These are phyloP conservation scores for Porites divaricata DNA, from an alignment of 92 coral and sea anemone genomes.

Conservation along the genomic window DNA sequence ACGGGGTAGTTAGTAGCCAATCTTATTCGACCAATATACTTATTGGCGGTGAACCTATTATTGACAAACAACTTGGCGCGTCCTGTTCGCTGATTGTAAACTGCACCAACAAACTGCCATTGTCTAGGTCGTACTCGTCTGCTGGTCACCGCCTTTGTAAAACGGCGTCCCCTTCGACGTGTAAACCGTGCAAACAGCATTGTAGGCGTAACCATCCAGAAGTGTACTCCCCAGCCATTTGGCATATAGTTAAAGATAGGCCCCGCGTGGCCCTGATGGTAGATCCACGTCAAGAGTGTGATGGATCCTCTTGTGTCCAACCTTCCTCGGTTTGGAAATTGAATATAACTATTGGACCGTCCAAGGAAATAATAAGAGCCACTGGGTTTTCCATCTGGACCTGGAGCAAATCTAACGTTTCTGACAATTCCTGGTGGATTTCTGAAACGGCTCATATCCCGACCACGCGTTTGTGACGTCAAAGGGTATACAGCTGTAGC, in stretches of 20 bases:
- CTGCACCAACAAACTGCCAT: constrained; percentile 61
- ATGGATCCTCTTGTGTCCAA: not conserved
- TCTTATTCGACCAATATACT: constrained; percentile 37
- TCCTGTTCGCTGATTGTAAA: constrained; percentile 45
- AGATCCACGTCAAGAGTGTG: constrained; percentile 2
- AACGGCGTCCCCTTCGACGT: not conserved
- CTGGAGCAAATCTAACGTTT: constrained; percentile 48
- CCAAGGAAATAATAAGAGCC: constrained; percentile 60
- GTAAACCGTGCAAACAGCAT: not conserved
- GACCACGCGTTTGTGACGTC: constrained; percentile 41
- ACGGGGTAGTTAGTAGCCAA: constrained; percentile 54
- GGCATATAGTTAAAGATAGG: constrained; percentile 10
- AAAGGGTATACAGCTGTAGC: constrained; percentile 71
- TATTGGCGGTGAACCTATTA: constrained; percentile 21
- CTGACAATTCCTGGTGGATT: constrained; percentile 63
- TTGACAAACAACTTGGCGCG: constrained; percentile 49
- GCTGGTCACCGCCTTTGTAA: not conserved
- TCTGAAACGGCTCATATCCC: constrained; percentile 62
- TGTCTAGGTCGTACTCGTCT: constrained; percentile 12
- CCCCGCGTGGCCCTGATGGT: not conserved
- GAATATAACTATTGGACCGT: constrained; percentile 63
- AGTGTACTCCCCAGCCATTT: constrained; percentile 8
- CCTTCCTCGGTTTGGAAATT: constrained; percentile 65
- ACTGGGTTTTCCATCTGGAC: constrained; percentile 58
- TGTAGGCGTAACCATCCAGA: not conserved